Evolutionary conservation across 2,113 vertebrate genomes (phyloP), one percentile per base, ranked within the genome.

Genomic region (Phylloscopus whistleri): DNA sequence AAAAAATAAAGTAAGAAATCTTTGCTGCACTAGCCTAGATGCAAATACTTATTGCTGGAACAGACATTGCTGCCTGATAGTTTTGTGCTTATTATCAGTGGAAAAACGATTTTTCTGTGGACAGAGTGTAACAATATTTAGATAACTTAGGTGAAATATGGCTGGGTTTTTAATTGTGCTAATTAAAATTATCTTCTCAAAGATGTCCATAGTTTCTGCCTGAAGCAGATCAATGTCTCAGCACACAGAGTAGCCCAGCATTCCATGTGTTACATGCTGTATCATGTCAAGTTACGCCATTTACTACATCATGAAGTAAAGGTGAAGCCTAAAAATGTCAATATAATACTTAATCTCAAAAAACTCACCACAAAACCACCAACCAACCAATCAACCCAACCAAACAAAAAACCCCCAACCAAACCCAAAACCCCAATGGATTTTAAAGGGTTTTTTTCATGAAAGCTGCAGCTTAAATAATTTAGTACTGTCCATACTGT

Each of bases 11-110:
- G 16, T 2, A 44, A 55, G 12, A 64, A 63, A 63, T 60, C 33
- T 89, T 59, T 79, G 53, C 56, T 89, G 75, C 68, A 43, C 68
- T 86, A 68, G 87, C 44, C 56, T 72, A 72, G 41, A 87, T 46
- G 51, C 64, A 96, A 96, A 86, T 75, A 94, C 39, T 87, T 74
- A 82, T 31, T 86, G 35, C 39, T 68, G 16, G 52, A 88, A 89
- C 43, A 86, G 37, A 87, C 44, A 85, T 43, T 89, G 46, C 58
- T 92, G 76, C 84, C 73, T 28, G 46, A 92, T 91, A 88, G 30
- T 52, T 90, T 73, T 73, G 88, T 27, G 17, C 56, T 95, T 87
- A 64, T 72, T 80, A 93, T 68, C 75, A 82, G 26, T 69, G 63
- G 59, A 73, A 94, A 97, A 94, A 82, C 6, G 49, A 46, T 26